Evolutionary conservation across 2,113 vertebrate genomes (phyloP).

Genomic region (Alaudala cheleensis): DNA sequence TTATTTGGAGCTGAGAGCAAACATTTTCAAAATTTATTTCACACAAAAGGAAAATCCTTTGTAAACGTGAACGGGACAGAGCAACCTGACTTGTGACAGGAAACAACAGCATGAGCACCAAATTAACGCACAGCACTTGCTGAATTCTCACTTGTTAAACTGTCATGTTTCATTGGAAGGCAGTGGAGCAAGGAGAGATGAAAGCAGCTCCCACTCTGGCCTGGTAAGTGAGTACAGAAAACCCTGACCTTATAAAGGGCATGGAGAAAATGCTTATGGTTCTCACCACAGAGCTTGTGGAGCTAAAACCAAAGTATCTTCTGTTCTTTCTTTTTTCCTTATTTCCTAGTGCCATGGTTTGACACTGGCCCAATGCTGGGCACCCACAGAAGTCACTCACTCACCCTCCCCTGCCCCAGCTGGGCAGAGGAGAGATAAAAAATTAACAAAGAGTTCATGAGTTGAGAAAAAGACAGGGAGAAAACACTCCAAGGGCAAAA

Average conservation of each 20-base stretch:
- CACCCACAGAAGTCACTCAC: fast-evolving
- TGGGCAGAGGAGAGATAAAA: background rate
- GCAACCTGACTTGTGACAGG: background rate
- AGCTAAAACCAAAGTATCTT: background rate
- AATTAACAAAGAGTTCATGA: background rate
- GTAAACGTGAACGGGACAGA: background rate
- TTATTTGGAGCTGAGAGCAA: background rate
- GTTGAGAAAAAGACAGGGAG: background rate
- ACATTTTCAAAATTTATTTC: background rate
- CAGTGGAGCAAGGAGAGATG: background rate
- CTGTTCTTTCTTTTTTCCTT: background rate
- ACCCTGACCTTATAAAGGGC: fast-evolving
- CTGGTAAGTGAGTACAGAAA: background rate
- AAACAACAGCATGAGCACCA: background rate
- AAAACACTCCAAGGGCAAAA: background rate
- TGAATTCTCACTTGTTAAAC: background rate
- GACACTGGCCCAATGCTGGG: no score
- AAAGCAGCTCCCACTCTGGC: background rate
- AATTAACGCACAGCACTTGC: background rate
- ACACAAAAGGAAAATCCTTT: background rate
- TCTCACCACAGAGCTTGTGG: background rate
- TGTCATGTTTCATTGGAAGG: background rate
- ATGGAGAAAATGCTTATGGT: background rate
- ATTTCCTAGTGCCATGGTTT: background rate
- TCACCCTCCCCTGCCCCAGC: background rate